A percentile compares a stretch with the other conserved stretches of the same genome.
Evolutionary conservation across 35 echinoderm and acorn worm species (phyloP).

Genomic region (Apostichopus parvimensis): DNA sequence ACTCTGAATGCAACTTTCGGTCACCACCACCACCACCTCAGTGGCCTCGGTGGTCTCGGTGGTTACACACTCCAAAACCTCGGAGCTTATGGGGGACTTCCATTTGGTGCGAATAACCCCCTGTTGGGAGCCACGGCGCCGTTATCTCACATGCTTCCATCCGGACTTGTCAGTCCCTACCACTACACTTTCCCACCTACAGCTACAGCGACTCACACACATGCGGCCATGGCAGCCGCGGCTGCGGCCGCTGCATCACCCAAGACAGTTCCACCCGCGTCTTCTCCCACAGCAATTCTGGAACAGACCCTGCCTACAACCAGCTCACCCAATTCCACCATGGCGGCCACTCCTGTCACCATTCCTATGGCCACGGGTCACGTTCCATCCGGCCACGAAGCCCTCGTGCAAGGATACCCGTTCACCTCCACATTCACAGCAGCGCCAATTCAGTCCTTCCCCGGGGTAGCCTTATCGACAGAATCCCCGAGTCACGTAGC

Average conservation of each 20-base stretch:
- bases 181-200: constrained; percentile 55
- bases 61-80: constrained; percentile 62
- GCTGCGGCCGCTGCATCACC: constrained; percentile 44
- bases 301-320: constrained; percentile 28
- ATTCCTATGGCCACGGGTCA: constrained; percentile 44
- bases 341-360: constrained; percentile 56
- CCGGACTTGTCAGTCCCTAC: constrained; percentile 82
- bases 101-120: constrained; percentile 73
- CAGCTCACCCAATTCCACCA: constrained; percentile 58
- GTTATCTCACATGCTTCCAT: constrained; percentile 74
- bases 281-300: neutral
- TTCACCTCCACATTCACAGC: constrained; percentile 53
- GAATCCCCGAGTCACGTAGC: constrained; percentile 63
- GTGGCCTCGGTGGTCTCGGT: neutral
- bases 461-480: constrained; percentile 59
- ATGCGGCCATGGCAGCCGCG: constrained; percentile 5
- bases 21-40: neutral
- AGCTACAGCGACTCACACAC: constrained; percentile 33
- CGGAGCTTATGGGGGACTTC: constrained; percentile 48
- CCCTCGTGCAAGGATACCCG: constrained; percentile 72
- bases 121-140: constrained; percentile 83
- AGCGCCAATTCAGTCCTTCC: constrained; percentile 13
- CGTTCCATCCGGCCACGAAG: constrained; percentile 59
- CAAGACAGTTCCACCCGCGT: constrained; percentile 77
- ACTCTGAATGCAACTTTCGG: constrained; percentile 69